Conservation (phyloP, 2,113 vertebrate genomes). For the Furnarius figulus region DNA sequence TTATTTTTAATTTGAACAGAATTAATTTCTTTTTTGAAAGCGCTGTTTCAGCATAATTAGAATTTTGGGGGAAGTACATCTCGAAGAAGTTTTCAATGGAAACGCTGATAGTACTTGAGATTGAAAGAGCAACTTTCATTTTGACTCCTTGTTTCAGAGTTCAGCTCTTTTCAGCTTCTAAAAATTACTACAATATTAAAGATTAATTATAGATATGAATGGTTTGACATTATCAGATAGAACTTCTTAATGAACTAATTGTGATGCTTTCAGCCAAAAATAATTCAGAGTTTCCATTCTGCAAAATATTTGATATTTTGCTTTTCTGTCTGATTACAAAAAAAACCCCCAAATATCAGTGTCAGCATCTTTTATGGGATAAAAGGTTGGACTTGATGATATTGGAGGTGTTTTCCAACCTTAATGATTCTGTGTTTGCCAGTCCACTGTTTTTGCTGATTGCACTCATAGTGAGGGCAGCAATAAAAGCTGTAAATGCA, state of each 20-base stretch:
- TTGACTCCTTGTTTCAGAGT: constrained; percentile 39
- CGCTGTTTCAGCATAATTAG: constrained; percentile 1
- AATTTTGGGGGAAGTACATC: constrained; percentile 12
- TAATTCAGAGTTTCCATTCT: constrained; percentile 34
- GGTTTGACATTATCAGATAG: constrained; percentile 42
- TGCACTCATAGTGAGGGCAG: background rate
- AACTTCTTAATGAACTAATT: constrained; percentile 47
- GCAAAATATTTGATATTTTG: background rate
- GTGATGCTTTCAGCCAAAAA: constrained; percentile 31
- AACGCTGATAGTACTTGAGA: background rate
- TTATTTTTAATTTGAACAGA: background rate
- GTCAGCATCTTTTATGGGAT: background rate
- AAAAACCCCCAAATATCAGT: background rate
- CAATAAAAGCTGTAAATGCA: background rate
- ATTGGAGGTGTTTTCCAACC: background rate
- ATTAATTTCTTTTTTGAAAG: background rate
- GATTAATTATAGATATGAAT: constrained; percentile 56
- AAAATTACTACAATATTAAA: constrained; percentile 25
- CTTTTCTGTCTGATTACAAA: background rate
- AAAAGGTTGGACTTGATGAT: background rate
- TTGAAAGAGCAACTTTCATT: constrained; percentile 51
- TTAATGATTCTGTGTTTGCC: background rate
- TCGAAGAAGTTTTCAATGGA: constrained; percentile 28
- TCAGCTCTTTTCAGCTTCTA: constrained; percentile 18
- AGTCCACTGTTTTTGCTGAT: background rate